These are phyloP conservation scores for Merluccius polli DNA, from an alignment of 2,797 vertebrate genomes.

Conservation along the genomic window DNA sequence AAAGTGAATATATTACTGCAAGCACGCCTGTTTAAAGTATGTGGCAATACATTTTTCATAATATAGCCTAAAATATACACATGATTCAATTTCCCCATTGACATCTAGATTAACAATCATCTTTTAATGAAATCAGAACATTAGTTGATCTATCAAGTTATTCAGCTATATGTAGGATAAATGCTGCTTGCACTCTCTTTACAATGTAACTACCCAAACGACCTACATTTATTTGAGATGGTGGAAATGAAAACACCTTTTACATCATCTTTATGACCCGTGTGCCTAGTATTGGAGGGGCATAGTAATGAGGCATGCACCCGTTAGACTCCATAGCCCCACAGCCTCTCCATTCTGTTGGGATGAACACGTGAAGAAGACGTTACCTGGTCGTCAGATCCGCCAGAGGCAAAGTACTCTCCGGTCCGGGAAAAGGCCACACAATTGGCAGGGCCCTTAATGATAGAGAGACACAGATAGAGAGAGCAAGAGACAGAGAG, in stretches of 20 bases:
- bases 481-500: background rate
- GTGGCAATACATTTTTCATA: no score
- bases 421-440: slow-evolving; percentile 87
- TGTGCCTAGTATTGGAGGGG: no score
- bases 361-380: background rate
- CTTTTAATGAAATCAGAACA: background rate
- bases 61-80: background rate
- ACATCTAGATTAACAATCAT: background rate
- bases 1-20: background rate
- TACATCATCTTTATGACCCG: background rate
- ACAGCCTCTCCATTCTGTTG: background rate
- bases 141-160: background rate
- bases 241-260: background rate
- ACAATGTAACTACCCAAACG: background rate
- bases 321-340: background rate
- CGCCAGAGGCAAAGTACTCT: slow-evolving; percentile 88
- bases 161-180: background rate
- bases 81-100: background rate
- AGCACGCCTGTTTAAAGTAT: background rate
- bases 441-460: slow-evolving; percentile 84
- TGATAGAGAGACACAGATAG: slow-evolving; percentile 12
- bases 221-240: background rate
- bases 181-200: background rate
- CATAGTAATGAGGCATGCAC: no score
- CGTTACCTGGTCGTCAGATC: slow-evolving; percentile 90